A percentile compares a stretch with the other conserved stretches of the same genome.
These are phyloP conservation scores for Saccostrea cuccullata DNA, from an alignment of 1,140 invertebrate species.

Conservation along the genomic window DNA sequence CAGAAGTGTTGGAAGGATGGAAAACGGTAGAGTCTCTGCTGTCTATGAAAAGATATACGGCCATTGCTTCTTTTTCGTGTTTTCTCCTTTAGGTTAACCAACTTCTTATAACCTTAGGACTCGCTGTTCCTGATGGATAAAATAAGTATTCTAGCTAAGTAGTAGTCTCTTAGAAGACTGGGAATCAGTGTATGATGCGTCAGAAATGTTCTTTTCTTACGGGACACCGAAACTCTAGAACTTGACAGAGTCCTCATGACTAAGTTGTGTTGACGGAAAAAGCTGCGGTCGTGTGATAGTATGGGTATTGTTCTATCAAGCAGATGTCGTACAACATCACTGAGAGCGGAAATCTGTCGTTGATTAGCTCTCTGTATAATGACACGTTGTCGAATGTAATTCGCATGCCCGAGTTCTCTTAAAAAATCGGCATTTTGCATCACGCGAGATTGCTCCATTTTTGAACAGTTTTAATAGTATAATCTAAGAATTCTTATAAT, in stretches of 20 bases:
- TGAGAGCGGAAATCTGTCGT: neutral
- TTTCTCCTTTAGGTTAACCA: neutral
- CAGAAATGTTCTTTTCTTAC: neutral
- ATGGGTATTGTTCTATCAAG: neutral
- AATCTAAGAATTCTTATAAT: conserved; percentile 19
- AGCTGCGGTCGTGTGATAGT: neutral
- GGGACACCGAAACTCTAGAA: neutral
- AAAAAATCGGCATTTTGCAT: neutral
- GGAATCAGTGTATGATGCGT: neutral
- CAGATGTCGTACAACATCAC: neutral
- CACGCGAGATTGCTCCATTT: conserved; percentile 39
- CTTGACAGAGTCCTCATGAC: conserved; percentile 9
- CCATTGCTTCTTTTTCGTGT: neutral
- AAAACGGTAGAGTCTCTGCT: too few relatives aligned
- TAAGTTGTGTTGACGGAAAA: neutral
- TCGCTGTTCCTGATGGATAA: neutral
- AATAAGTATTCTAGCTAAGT: conserved; percentile 1
- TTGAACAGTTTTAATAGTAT: neutral
- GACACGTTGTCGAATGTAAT: neutral
- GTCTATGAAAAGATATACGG: too few relatives aligned
- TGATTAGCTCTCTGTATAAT: conserved; percentile 7
- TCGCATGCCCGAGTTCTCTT: conserved; percentile 5
- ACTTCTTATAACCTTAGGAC: neutral
- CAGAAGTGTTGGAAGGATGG: too few relatives aligned
- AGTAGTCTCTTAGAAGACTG: neutral